phyloP scores from a whole-genome alignment of 2,797 vertebrate species.

The Antennarius maculatus region DNA sequence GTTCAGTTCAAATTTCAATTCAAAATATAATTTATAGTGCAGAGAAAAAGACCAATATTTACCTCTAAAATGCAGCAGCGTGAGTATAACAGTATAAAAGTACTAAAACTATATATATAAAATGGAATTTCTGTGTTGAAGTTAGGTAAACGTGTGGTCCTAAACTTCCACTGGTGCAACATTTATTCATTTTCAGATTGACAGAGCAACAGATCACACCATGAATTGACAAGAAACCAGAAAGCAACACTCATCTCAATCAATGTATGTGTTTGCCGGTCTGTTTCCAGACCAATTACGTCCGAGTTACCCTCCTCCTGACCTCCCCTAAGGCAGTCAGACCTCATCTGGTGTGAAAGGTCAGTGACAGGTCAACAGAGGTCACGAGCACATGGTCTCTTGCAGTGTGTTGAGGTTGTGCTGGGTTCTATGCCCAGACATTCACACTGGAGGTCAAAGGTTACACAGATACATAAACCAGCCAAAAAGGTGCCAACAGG shows the following conservation, averaged over 20 bases:
- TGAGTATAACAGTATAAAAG: slow-evolving; percentile 6
- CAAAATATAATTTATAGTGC: background rate
- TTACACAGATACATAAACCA: slow-evolving; percentile 62
- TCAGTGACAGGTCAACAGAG: slow-evolving; percentile 54
- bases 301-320: slow-evolving; percentile 53
- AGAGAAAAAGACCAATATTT: background rate
- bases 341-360: slow-evolving; percentile 58
- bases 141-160: background rate
- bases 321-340: slow-evolving; percentile 54
- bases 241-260: slow-evolving; percentile 16
- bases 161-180: too few relatives aligned
- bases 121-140: background rate
- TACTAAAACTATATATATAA: background rate
- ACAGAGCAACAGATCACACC: background rate
- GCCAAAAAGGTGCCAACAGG: slow-evolving; percentile 75
- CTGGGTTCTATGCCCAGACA: slow-evolving; percentile 35
- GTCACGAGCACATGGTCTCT: slow-evolving; percentile 53
- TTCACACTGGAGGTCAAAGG: slow-evolving; percentile 59
- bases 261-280: slow-evolving; percentile 31
- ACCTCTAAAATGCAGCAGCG: background rate
- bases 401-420: slow-evolving; percentile 9
- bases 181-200: slow-evolving; percentile 19
- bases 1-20: too few relatives aligned
- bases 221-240: slow-evolving; percentile 11
- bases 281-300: slow-evolving; percentile 50